Evolutionary conservation across 2,797 vertebrate genomes (phyloP), one percentile per base, ranked within the genome.

Genomic region (Tapirus indicus): DNA sequence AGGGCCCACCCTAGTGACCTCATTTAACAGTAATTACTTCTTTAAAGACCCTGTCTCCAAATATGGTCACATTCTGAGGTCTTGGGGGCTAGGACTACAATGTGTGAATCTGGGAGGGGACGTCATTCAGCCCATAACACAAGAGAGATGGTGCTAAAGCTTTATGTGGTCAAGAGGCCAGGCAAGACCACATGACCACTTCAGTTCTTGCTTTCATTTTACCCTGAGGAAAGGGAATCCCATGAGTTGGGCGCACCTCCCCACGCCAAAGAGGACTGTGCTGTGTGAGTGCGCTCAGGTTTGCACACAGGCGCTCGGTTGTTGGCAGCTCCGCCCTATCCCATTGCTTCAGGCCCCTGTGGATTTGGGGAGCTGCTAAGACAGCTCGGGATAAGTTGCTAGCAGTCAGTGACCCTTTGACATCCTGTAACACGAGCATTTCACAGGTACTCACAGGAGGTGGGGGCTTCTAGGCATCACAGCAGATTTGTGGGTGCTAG

Each of bases 301-400:
- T 1, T 10, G 72, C 27, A 29, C 29, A 20, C 47, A 12, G 20
- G 17, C 47, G 6, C 17, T 6, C 0, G 5, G 4, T 18, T 18
- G 8, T 32, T 2, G 44, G 29, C 44, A 10, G 69, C 4, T 17
- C 29, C 20, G 72, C 29, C 29, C 17, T 75, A 20, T 20, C 72
- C 29, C 17, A 11, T 6, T 49, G 17, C 9, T 5, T 29, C 49
- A 16, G 71, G 44, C 44, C 17, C 29, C 29, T 52, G 9, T 32
- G 49, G 72, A 52, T 52, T 11, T 49, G 4, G 10, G 72, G 72
- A 74, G 27, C 44, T 74, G 27, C 14, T 9, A 49, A 18, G 44
- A 14, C 3, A 8, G 14, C 16, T 47, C 44, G 11, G 72, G 47
- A 29, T 49, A 17, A 49, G 72, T 16, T 17, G 72, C 29, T 74